phyloP scores from a whole-genome alignment of 2,113 vertebrate species.

The Ophthalmolycus amberensis region DNA sequence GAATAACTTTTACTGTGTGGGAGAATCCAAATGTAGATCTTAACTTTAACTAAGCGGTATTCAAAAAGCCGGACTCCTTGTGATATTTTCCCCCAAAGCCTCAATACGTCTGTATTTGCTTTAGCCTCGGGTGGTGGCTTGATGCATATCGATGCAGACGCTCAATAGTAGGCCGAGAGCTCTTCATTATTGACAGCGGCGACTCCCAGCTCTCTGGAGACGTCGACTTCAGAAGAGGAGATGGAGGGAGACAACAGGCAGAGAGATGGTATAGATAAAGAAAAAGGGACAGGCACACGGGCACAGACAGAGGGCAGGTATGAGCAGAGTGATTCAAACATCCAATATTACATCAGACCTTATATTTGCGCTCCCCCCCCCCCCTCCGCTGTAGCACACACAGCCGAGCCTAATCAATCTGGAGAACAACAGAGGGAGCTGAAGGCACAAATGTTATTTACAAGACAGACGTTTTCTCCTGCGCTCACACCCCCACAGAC shows the following conservation, averaged over 20 bases:
- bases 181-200: conserved; percentile 55
- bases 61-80: conserved; percentile 16
- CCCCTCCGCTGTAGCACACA: conserved; percentile 2
- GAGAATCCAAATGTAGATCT: conserved; percentile 18
- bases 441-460: conserved; percentile 49
- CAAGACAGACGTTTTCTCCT: conserved; percentile 40
- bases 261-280: conserved; percentile 18
- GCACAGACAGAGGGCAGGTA: conserved; percentile 23
- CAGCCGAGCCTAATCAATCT: conserved; percentile 43
- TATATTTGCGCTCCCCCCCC: conserved; percentile 3
- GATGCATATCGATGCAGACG: conserved; percentile 68
- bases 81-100: conserved; percentile 33
- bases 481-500: neutral
- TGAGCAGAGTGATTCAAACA: conserved; percentile 23
- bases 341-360: conserved; percentile 35
- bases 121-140: conserved; percentile 51
- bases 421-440: conserved; percentile 23
- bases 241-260: neutral
- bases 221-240: conserved; percentile 15
- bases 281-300: neutral
- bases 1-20: conserved; percentile 2
- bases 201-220: conserved; percentile 33
- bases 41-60: conserved; percentile 1
- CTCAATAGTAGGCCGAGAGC: conserved; percentile 63
- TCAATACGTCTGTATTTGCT: conserved; percentile 58